Evolutionary conservation across 2,888 invertebrate species (phyloP).

Genomic region (Lochmaea crataegi): DNA sequence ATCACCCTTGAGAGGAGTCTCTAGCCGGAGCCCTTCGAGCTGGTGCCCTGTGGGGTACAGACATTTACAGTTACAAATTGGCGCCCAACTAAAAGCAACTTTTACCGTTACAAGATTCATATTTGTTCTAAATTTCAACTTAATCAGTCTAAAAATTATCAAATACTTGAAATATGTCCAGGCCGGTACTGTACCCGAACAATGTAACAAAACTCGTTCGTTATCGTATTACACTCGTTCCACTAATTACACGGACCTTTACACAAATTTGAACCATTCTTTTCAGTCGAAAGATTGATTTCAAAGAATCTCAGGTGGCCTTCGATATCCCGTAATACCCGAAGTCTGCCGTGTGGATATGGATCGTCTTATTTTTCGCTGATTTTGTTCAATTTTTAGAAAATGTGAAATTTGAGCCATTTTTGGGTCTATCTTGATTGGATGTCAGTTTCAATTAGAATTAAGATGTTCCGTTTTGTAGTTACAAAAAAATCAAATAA

Average conservation of each 20-base stretch:
- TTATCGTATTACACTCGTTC: conserved; percentile 46
- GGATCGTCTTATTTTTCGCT: conserved; percentile 14
- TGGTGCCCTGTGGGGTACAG: too few relatives aligned
- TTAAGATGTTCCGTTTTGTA: background rate
- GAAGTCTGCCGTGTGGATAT: background rate
- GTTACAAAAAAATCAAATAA: background rate
- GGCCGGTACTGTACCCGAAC: background rate
- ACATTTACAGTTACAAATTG: too few relatives aligned
- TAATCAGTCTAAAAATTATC: too few relatives aligned
- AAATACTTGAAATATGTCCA: background rate
- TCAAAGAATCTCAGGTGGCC: conserved; percentile 46
- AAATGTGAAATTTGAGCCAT: conserved; percentile 28
- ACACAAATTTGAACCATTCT: conserved; percentile 45
- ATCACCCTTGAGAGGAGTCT: too few relatives aligned
- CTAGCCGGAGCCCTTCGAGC: too few relatives aligned
- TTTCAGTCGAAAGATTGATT: conserved; percentile 45
- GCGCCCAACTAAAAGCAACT: too few relatives aligned
- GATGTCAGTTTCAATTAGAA: conserved; percentile 16
- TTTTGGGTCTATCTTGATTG: conserved; percentile 23
- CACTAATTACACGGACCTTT: conserved; percentile 46
- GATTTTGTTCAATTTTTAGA: conserved; percentile 23
- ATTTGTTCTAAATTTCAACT: too few relatives aligned
- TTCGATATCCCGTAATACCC: conserved; percentile 23
- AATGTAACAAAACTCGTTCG: conserved; percentile 37
- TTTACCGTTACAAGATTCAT: too few relatives aligned